These are phyloP conservation scores for Hucho hucho DNA, from an alignment of 2,113 vertebrate genomes.

Conservation along the genomic window DNA sequence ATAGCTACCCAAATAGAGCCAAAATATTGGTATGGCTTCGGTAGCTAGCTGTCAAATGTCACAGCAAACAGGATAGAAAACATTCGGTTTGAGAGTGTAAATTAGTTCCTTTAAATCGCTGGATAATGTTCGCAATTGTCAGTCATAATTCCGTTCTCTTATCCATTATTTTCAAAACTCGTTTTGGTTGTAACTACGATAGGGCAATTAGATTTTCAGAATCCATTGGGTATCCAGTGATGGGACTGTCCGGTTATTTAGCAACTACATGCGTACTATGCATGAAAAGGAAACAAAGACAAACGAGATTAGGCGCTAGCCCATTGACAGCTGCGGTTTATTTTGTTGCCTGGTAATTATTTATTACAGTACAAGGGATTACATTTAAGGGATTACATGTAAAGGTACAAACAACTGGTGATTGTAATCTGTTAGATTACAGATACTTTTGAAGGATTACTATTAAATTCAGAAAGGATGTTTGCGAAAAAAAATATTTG, in stretches of 20 bases:
- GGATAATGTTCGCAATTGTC: slow-evolving; percentile 85
- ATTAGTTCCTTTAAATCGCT: slow-evolving; percentile 83
- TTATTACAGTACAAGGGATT: too few relatives aligned
- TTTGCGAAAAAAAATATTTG: too few relatives aligned
- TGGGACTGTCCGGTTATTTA: slow-evolving; percentile 56
- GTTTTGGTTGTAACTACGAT: background rate
- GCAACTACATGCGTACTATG: slow-evolving; percentile 46
- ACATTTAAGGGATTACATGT: too few relatives aligned
- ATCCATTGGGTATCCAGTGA: slow-evolving; percentile 23
- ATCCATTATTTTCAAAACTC: slow-evolving; percentile 66
- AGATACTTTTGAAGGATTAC: too few relatives aligned
- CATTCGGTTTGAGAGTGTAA: slow-evolving; percentile 80
- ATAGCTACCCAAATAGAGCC: too few relatives aligned
- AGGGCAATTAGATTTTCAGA: background rate
- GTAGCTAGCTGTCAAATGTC: background rate
- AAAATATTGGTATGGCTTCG: too few relatives aligned
- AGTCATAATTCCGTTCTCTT: slow-evolving; percentile 81
- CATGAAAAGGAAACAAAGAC: slow-evolving; percentile 49
- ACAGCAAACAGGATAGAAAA: background rate
- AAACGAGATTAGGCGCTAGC: slow-evolving; percentile 55
- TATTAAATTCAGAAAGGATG: too few relatives aligned
- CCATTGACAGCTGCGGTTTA: background rate
- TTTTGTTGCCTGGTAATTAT: too few relatives aligned
- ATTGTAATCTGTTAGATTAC: too few relatives aligned
- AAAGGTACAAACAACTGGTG: too few relatives aligned